Evolutionary conservation across 2,797 vertebrate species (phyloP).

Genomic region (Danio aesculapii): DNA sequence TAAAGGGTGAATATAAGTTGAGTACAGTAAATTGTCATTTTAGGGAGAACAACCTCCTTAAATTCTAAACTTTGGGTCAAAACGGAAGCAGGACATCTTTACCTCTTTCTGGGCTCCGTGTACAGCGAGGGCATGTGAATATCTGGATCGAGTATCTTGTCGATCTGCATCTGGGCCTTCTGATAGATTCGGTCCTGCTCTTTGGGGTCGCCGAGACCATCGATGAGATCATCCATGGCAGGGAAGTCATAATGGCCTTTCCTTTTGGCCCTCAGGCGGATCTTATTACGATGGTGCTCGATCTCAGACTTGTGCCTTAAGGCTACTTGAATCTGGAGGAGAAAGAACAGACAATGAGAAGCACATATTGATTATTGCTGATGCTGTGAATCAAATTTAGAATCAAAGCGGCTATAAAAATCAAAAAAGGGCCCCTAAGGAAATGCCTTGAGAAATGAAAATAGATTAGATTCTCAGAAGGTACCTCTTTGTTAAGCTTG

Average conservation of each 20-base stretch:
- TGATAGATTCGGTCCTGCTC: slow-evolving; percentile 93
- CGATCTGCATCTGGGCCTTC: slow-evolving; percentile 94
- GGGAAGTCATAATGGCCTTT: slow-evolving; percentile 98
- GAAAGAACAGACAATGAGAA: slow-evolving; percentile 15
- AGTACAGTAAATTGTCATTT: no score
- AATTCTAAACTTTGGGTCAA: no score
- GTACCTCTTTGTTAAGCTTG: slow-evolving; percentile 95
- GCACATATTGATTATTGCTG: background rate
- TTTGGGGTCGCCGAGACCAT: slow-evolving; percentile 82
- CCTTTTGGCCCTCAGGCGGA: slow-evolving; percentile 94
- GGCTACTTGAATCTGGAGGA: slow-evolving; percentile 89
- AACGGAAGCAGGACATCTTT: background rate
- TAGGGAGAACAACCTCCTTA: no score
- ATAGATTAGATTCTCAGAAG: background rate
- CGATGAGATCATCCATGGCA: slow-evolving; percentile 86
- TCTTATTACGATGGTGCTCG: slow-evolving; percentile 98
- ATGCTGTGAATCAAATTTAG: background rate
- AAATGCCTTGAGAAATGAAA: background rate
- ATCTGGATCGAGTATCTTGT: slow-evolving; percentile 95
- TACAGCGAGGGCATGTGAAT: slow-evolving; percentile 86
- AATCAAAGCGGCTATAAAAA: background rate
- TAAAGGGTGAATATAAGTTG: no score
- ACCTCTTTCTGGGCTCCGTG: slow-evolving; percentile 94
- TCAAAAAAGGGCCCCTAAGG: background rate
- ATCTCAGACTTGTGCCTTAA: slow-evolving; percentile 97